Evolutionary conservation across 2,113 vertebrate species (phyloP).

Genomic region (Synodontis membranacea): DNA sequence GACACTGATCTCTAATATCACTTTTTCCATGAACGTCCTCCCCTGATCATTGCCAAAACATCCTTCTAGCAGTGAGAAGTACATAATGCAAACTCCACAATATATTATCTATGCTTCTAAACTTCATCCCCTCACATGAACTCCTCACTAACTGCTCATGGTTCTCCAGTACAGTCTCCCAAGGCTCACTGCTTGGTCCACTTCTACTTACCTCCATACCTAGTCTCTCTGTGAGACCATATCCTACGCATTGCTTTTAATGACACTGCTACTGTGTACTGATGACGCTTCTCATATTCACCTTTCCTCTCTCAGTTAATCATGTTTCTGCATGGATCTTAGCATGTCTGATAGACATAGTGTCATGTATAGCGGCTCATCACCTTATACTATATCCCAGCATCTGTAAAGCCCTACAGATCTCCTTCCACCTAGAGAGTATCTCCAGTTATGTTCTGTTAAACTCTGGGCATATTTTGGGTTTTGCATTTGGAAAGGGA

Average conservation of each 20-base stretch:
- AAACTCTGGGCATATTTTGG: neutral
- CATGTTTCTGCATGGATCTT: neutral
- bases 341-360: neutral
- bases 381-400: neutral
- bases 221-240: neutral
- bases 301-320: neutral
- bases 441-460: neutral
- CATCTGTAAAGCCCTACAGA: neutral
- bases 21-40: neutral
- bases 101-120: neutral
- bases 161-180: neutral
- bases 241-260: neutral
- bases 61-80: neutral
- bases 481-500: too few relatives aligned
- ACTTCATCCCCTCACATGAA: neutral
- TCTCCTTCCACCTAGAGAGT: neutral
- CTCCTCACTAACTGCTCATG: neutral
- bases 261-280: neutral
- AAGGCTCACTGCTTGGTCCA: neutral
- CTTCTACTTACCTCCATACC: neutral
- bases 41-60: neutral
- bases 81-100: neutral
- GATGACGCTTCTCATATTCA: neutral
- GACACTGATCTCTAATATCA: neutral
- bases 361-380: neutral